Base-by-base conservation (phyloP, 2,888 invertebrate genomes). In the Xestia ashworthii region DNA sequence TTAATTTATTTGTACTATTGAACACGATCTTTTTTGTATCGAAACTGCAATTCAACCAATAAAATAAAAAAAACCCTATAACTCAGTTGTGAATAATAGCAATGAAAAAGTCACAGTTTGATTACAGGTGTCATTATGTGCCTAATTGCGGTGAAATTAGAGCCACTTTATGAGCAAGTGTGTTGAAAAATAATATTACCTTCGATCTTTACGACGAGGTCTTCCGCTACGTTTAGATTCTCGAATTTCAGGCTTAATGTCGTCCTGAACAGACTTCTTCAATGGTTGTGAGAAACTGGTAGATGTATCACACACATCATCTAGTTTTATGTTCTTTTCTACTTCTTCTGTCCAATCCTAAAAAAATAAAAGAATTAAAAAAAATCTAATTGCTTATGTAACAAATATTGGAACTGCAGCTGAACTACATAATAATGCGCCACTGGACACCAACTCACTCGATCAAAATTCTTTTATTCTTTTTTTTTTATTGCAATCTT, bases 271-370 rank as follows among this genome's bases (percentile, higher is more conserved):
- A 64, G 91, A 83, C 44, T 92, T 88, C 87, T 94, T 95, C 46
- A 91, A 75, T 84, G 89, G 93, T 90, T 93, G 94, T 44, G 93
- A 93, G 88, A 96, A 96, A 90, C 95, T 94, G 11, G 92, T 92
- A 38, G 95, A 92, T 25, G 95, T 91, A 81, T 96, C 95, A 89
- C 93, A 92, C 82, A 93, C 85, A 68, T 96, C 96, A 87, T 96
- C 96, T 38, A 96, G 87, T 90, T 95, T 95, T 72, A 95, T 95
- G 81, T 96, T 95, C 83, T 96, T 96, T 85, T 97, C 97, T 14
- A 96, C 96, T 93, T 97, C 97, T 84, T 97, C 96, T 79, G 95
- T 96, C 97, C 97, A 97, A 89, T 97, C 97, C 97, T 97, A 80
- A 77, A 82, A 25, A 66, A 41, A 25, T 66, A 38, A 22, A 1